phyloP scores from a whole-genome alignment of 2,888 invertebrate genomes.

The Sympetrum striolatum region DNA sequence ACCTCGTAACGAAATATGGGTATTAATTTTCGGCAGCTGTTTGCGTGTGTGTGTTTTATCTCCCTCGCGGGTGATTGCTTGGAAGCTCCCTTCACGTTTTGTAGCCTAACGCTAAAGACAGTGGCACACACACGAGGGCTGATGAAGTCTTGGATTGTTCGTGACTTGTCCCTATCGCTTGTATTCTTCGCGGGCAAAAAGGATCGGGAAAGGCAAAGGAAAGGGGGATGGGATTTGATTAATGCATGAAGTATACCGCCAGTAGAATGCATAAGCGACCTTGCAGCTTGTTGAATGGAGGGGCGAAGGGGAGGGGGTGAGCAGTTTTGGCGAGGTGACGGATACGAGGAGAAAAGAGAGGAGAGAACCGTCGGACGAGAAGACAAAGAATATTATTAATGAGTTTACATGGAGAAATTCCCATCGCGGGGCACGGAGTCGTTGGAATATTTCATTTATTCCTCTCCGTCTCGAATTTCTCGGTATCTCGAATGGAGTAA shows the following conservation, averaged over 20 bases:
- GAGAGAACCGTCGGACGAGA: not conserved
- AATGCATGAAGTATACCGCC: slow-evolving; percentile 33
- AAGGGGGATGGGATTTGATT: slow-evolving; percentile 18
- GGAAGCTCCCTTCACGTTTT: not conserved
- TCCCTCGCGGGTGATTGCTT: not conserved
- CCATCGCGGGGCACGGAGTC: not conserved
- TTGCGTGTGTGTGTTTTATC: not conserved
- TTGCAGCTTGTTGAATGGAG: slow-evolving; percentile 31
- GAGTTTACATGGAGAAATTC: not conserved
- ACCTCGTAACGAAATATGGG: not conserved
- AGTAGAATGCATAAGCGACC: slow-evolving; percentile 27
- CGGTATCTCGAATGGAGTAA: slow-evolving; percentile 26
- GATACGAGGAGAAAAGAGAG: not conserved
- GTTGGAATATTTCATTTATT: not conserved
- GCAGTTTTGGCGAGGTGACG: not conserved
- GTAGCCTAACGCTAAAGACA: not conserved
- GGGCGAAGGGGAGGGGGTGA: not conserved
- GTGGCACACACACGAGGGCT: not conserved
- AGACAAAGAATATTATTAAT: not conserved
- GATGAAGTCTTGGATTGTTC: slow-evolving; percentile 5
- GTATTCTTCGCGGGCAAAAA: not conserved
- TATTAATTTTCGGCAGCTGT: not conserved
- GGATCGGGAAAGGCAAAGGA: not conserved
- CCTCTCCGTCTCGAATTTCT: not conserved
- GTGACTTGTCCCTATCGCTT: slow-evolving; percentile 11